Conservation (phyloP, 2,797 vertebrate species). For the Halcyon badia region DNA sequence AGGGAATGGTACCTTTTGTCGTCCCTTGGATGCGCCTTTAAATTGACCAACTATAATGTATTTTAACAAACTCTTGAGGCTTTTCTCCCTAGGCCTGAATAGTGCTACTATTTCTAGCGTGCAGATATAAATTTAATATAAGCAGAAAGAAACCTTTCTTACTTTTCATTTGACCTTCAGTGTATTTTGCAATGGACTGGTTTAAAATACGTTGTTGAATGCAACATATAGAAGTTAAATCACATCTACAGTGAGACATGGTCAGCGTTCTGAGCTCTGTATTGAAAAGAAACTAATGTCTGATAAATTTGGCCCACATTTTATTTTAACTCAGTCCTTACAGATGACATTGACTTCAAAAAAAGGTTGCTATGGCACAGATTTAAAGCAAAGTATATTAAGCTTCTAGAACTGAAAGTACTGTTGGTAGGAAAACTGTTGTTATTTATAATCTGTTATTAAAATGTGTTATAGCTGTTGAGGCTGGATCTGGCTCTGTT, state of each 20-base stretch:
- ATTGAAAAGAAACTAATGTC: neutral
- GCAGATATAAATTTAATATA: neutral
- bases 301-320: conserved; percentile 45
- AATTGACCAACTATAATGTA: conserved; percentile 40
- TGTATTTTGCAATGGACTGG: neutral
- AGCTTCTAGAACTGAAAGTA: neutral
- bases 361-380: conserved; percentile 36
- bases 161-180: conserved; percentile 48
- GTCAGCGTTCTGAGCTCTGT: neutral
- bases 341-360: conserved; percentile 40
- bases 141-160: neutral
- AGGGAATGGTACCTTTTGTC: neutral
- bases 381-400: conserved; percentile 25
- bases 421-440: neutral
- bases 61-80: conserved; percentile 44
- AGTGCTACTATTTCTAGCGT: neutral
- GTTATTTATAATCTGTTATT: neutral
- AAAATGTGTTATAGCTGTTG: neutral
- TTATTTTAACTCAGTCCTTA: conserved; percentile 31
- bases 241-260: neutral
- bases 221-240: neutral
- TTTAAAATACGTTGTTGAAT: neutral
- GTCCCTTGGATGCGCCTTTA: conserved; percentile 51
- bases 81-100: neutral
- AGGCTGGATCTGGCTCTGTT: neutral